These are phyloP conservation scores for Aspiorhynchus laticeps DNA, from an alignment of 2,113 vertebrate species.

Conservation along the genomic window DNA sequence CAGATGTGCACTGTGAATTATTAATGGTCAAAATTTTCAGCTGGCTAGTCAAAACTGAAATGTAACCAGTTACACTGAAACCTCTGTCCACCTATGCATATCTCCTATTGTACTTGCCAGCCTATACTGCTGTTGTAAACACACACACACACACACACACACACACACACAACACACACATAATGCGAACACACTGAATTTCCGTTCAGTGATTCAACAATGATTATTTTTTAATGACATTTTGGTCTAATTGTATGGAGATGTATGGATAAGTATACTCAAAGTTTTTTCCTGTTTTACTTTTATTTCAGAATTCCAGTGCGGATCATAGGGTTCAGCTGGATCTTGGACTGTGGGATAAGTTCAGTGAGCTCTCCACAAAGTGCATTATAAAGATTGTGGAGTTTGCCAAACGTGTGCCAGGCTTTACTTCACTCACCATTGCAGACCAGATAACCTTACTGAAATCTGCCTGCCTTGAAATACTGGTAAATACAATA, in stretches of 20 bases:
- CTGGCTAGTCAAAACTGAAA: background rate
- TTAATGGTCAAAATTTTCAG: background rate
- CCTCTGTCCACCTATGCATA: background rate
- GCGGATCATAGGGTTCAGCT: slow-evolving; percentile 93
- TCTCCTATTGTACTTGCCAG: background rate
- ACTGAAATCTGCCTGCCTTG: slow-evolving; percentile 94
- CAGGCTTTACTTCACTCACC: slow-evolving; percentile 90
- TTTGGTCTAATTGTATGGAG: background rate
- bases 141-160: no score
- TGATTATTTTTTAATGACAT: background rate
- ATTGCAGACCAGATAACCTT: slow-evolving; percentile 97
- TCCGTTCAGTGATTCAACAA: background rate
- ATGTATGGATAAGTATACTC: background rate
- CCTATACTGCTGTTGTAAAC: background rate
- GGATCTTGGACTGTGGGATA: slow-evolving; percentile 95
- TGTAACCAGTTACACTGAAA: background rate
- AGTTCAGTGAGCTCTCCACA: slow-evolving; percentile 95
- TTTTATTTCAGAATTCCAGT: slow-evolving; percentile 84
- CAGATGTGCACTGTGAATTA: background rate
- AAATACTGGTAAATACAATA: slow-evolving; percentile 84
- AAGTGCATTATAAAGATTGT: slow-evolving; percentile 99
- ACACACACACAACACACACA: no score
- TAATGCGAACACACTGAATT: background rate
- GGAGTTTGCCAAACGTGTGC: slow-evolving; percentile 94
- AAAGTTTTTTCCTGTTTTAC: background rate